Evolutionary conservation across 2,888 invertebrate species (phyloP), one percentile per base, ranked within the genome.

Genomic region (Cryptus armator): DNA sequence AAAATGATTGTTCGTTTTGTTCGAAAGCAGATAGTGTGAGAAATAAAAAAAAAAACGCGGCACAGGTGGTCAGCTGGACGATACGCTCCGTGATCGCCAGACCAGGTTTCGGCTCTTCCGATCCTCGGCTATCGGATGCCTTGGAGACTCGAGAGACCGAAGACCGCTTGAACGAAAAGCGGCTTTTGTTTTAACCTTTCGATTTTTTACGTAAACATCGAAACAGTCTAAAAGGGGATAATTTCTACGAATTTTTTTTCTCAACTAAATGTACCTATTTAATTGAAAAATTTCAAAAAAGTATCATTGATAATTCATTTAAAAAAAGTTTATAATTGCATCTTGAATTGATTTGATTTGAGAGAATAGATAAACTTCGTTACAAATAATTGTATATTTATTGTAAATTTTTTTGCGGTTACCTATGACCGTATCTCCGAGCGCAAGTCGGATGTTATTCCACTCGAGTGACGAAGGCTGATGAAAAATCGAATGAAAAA

Each of bases 61-160:
- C 86, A 86, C 87, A 87, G 87, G 86, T 87, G 87, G 87, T 83
- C 83, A 83, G 68, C 86, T 81, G 83, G 68, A 62, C 72, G 72
- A 67, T 76, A 67, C 70, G 78, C 64, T 71, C 59, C 16, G 44
- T 46, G 82, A n/a, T 59, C 59, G 14, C 77, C 79, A 68, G 51
- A 37, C 85, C 66, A 59, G 74, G 81, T 86, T 87, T 86, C 71
- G 37, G 32, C 53, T 75, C 71, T 81, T 86, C 88, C 84, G 64
- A 67, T 84, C 70, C 85, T 88, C 87, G 85, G 86, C 70, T 67
- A 83, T 71, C 71, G 66, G 68, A 71, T 71, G 66, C 62, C 37
- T 83, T 59, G 82, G 88, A 86, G 86, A 19, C 29, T 12, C 5
- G 59, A 14, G 29, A 24, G 37, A 37, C 37, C 59, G 59, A 24